Percentiles rank a stretch among this genome's conserved stretches.
Evolutionary conservation across 1,140 invertebrate species (phyloP).

Genomic region (Drosophila lacertosa): DNA sequence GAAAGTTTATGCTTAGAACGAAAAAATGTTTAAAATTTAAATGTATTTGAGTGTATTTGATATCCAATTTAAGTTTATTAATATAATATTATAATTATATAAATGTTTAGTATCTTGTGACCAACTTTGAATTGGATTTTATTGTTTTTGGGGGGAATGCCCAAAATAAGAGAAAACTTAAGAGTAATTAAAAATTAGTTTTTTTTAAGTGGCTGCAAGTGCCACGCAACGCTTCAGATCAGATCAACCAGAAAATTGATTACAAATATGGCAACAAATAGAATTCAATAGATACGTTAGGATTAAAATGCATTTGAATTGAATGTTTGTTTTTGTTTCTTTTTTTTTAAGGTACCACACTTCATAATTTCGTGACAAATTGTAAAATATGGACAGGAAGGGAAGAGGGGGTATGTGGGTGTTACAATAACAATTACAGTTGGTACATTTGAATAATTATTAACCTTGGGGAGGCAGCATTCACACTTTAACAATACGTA

Average conservation of each 20-base stretch:
- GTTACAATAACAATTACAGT: constrained; percentile 40
- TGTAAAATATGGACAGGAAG: constrained; percentile 20
- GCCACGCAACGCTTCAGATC: constrained; percentile 29
- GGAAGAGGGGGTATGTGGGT: neutral
- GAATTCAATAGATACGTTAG: constrained; percentile 21
- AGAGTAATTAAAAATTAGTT: constrained; percentile 27
- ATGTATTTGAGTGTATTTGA: constrained; percentile 38
- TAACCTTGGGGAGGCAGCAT: constrained; percentile 31
- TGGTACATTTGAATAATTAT: constrained; percentile 35
- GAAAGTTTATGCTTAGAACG: neutral
- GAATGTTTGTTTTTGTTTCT: constrained; percentile 35
- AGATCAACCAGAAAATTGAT: constrained; percentile 22
- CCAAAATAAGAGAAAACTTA: constrained; percentile 25
- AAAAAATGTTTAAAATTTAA: constrained; percentile 3
- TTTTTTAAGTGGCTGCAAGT: constrained; percentile 19
- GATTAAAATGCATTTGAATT: constrained; percentile 40
- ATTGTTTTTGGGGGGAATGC: neutral
- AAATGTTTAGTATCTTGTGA: constrained; percentile 27
- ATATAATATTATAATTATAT: constrained; percentile 39
- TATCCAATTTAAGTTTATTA: constrained; percentile 36
- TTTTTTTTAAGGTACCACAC: constrained; percentile 26
- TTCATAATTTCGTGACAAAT: constrained; percentile 50
- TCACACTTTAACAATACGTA: constrained; percentile 64
- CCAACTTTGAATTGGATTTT: constrained; percentile 33
- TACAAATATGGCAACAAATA: constrained; percentile 45